These are phyloP conservation scores for Dromas ardeola DNA, from an alignment of 2,113 vertebrate species.

Conservation along the genomic window DNA sequence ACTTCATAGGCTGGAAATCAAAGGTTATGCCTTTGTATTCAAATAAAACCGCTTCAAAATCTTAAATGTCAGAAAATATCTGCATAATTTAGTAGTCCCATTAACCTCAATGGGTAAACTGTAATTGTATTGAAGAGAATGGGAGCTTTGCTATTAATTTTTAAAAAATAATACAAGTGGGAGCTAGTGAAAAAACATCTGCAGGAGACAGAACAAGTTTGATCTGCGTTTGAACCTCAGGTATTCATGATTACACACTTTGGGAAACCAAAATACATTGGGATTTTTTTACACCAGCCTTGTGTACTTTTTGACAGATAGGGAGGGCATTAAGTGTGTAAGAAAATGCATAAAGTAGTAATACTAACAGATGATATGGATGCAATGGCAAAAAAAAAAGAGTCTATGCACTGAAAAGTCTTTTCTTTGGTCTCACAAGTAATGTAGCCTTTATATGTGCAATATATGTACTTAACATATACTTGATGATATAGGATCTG, in stretches of 20 bases:
- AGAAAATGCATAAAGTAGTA: not conserved
- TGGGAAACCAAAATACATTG: not conserved
- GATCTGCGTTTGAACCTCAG: not conserved
- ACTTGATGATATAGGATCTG: accelerated
- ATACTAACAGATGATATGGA: not conserved
- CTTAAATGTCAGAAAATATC: not conserved
- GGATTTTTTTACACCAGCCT: accelerated
- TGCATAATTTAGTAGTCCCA: not conserved
- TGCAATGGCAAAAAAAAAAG: not conserved
- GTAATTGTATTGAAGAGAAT: not conserved
- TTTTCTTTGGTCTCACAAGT: not conserved
- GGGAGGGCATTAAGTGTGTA: accelerated
- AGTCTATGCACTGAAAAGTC: not conserved
- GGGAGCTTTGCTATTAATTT: not conserved
- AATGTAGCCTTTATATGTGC: not conserved
- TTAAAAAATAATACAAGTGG: not conserved
- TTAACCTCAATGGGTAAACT: not conserved
- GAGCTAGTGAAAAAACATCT: not conserved
- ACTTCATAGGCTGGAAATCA: not conserved
- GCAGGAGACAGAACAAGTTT: not conserved
- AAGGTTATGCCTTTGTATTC: not conserved
- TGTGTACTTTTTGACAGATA: not conserved
- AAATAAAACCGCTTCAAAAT: not conserved
- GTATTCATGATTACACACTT: not conserved
- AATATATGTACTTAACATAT: accelerated